Evolutionary conservation across 2,888 invertebrate genomes (phyloP), one percentile per base, ranked within the genome.

Genomic region (Keiferia lycopersicella): DNA sequence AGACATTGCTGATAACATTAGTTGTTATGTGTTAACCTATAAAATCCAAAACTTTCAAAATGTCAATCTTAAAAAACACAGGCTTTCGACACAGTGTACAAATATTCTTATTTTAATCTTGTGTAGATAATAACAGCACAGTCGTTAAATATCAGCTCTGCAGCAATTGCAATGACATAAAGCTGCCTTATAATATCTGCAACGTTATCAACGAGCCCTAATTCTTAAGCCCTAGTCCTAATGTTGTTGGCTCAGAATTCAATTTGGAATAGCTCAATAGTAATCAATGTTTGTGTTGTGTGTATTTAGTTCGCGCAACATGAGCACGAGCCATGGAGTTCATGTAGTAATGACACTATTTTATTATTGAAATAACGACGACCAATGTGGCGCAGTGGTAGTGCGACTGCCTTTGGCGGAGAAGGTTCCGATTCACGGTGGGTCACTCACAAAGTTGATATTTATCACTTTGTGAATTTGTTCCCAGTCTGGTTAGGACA

Each of bases 131-230:
- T 87, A 84, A 87, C 79, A 73, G 76, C 73, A 73, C 76, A 80
- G 82, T 82, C 84, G 85, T 88, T 87, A 88, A 89, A 87, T 88
- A 88, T 87, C 85, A 87, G 84, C 83, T 83, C 77, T 77, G 79
- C 83, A 80, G 82, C 81, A 79, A 83, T 86, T 84, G 84, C 85
- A 84, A 77, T 85, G 84, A 84, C 86, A 86, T 78, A 84, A 83
- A 84, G 82, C 81, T 82, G 81, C 76, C 82, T 78, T 78, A 69
- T n/a, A n/a, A n/a, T 77, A 76, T 78, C 73, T 73, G 78, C 82
- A 73, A 80, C 60, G 48, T 76, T 80, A 81, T 73, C 62, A 7
- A 67, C 62, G 66, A 67, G 59, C 62, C 34, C 68, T 64, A 8
- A 66, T 64, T 63, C 58, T 66, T 74, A 64, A 67, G 71, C 63